phyloP scores from a whole-genome alignment of 2,113 vertebrate species.

The Capricornis sumatraensis region DNA sequence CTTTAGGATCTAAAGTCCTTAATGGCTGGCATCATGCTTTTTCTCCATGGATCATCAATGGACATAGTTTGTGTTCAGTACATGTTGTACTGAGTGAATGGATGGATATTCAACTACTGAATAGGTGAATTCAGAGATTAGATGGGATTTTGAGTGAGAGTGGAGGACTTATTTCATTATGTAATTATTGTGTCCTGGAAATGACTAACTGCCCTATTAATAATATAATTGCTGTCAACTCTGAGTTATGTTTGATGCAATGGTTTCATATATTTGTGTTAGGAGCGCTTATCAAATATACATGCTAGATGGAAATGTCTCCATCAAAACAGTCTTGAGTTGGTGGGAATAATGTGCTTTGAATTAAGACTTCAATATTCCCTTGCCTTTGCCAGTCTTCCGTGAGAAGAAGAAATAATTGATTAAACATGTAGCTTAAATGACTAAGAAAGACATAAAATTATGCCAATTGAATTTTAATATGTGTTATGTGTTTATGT shows the following conservation, averaged over 20 bases:
- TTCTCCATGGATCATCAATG: background rate
- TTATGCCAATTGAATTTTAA: conserved; percentile 78
- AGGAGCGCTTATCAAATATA: conserved; percentile 48
- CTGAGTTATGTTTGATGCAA: conserved; percentile 27
- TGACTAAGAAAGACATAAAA: conserved; percentile 73
- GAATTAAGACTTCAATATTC: conserved; percentile 63
- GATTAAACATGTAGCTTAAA: conserved; percentile 67
- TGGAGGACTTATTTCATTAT: background rate
- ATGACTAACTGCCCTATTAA: fast-evolving
- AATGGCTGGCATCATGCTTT: background rate
- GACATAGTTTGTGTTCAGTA: background rate
- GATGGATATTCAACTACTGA: background rate
- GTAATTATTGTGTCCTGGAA: background rate
- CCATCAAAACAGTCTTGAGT: conserved; percentile 68
- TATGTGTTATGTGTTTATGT: conserved; percentile 80
- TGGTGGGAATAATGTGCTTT: conserved; percentile 53
- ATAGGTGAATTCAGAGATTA: background rate
- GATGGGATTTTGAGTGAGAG: background rate
- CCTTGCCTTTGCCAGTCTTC: conserved; percentile 46
- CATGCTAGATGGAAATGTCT: conserved; percentile 63
- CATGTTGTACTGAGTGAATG: background rate
- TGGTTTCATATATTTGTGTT: conserved; percentile 42
- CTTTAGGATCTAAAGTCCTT: background rate
- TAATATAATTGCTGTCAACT: background rate
- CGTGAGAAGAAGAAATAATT: conserved; percentile 67